Evolutionary conservation across 92 coral and sea anemone genomes (phyloP).

Genomic region (Bergia sp.): DNA sequence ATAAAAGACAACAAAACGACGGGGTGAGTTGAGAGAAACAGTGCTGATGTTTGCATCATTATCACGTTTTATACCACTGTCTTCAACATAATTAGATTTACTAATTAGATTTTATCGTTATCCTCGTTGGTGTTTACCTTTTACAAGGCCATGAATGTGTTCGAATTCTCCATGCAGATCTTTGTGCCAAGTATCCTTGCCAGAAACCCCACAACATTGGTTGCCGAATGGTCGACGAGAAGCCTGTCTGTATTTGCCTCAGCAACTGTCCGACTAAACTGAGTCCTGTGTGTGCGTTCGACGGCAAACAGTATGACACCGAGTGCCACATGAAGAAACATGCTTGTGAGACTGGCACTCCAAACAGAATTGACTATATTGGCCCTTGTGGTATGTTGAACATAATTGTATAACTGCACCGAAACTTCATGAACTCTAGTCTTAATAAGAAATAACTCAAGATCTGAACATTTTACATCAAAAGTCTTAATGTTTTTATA

Average conservation of each 20-base stretch:
- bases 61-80: too few species aligned
- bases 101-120: background rate
- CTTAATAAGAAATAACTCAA: too few species aligned
- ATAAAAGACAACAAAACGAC: too few species aligned
- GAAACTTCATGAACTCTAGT: background rate
- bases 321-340: conserved; percentile 58
- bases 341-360: conserved; percentile 49
- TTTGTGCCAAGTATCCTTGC: conserved; percentile 61
- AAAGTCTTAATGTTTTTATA: too few species aligned
- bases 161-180: conserved; percentile 49
- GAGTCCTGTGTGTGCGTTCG: conserved; percentile 70
- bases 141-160: background rate
- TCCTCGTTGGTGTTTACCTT: background rate
- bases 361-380: conserved; percentile 31
- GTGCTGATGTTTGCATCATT: too few species aligned
- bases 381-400: conserved; percentile 65
- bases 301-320: conserved; percentile 56
- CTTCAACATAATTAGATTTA: background rate
- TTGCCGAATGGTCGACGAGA: conserved; percentile 51
- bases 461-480: too few species aligned
- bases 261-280: conserved; percentile 35
- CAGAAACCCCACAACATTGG: conserved; percentile 58
- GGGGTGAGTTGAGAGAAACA: too few species aligned
- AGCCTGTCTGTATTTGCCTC: conserved; percentile 65
- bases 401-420: background rate